Base-by-base conservation (phyloP, 1,140 invertebrate species). In the Heliconius melpomene region DNA sequence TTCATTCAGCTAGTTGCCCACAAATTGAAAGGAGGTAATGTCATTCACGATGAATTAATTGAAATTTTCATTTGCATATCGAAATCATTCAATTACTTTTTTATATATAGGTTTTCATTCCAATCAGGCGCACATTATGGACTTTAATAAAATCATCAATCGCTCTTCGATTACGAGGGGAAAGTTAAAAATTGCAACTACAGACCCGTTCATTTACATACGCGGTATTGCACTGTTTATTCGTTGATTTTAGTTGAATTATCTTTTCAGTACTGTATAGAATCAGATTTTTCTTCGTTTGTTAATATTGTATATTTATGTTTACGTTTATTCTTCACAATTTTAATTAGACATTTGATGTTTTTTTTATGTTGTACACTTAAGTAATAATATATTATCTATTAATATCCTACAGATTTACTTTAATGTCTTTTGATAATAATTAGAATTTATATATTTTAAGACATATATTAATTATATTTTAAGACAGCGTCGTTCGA, bases 61-160 rank as follows among this genome's bases (percentile, higher is more conserved):
- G 73, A 75, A 83, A 81, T 85, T 66, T 85, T 84, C 77, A 82
- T 82, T 84, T 82, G 81, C 83, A 82, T 82, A 79, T 79, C 79
- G 81, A 82, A 84, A 84, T 79, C 78, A 82, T 84, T 78, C 81
- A 80, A 84, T 84, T 80, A 84, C 79, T 79, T 84, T 77, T 40
- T 84, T 84, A 29, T 82, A 82, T 82, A 84, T 77, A 80, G 76
- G 77, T 80, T 82, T 82, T 80, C 80, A 78, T 80, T 80, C 78
- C 80, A 84, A 82, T 82, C 80, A 80, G 79, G 75, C 74, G 66
- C 73, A 77, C 82, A 78, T 79, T 81, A 80, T 83, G 74, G 80
- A 78, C 60, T 78, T 83, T 83, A 83, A 80, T 80, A 83, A 78
- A 78, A 80, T 80, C 78, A 81, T 83, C 80, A 79, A 82, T 83